Conservation (phyloP, 2,888 invertebrate genomes). For the Tetragonisca angustula region DNA sequence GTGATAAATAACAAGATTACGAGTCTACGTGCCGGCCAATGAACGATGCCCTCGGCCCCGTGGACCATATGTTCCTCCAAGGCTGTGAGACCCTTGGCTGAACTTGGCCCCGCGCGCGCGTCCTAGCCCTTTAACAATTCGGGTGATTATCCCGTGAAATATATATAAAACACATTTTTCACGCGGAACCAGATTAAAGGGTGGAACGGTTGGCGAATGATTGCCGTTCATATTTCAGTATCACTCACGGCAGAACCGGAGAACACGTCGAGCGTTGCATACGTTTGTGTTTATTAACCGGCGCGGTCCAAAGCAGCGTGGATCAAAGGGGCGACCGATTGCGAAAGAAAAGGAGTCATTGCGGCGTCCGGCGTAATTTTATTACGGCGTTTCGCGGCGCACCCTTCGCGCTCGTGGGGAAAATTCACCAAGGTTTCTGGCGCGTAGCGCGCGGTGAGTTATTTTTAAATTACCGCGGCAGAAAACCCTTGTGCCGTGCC, state of each 20-base stretch:
- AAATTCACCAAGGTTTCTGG: background rate
- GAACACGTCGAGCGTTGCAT: slow-evolving; percentile 15
- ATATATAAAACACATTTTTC: slow-evolving; percentile 56
- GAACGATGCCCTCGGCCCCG: slow-evolving; percentile 73
- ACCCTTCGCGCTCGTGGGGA: background rate
- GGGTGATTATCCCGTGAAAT: slow-evolving; percentile 60
- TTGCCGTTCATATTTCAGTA: slow-evolving; percentile 56
- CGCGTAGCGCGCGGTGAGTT: background rate
- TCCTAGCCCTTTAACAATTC: slow-evolving; percentile 47
- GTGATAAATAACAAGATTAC: slow-evolving; percentile 83
- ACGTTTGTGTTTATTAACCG: slow-evolving; percentile 43
- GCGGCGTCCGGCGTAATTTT: slow-evolving; percentile 22
- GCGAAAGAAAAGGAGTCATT: slow-evolving; percentile 31
- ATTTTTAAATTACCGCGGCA: background rate
- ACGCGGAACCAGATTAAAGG: slow-evolving; percentile 50
- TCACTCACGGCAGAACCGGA: slow-evolving; percentile 19
- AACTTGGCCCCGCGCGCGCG: slow-evolving; percentile 44
- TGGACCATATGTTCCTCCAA: slow-evolving; percentile 82
- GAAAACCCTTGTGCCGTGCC: background rate
- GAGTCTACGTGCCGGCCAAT: slow-evolving; percentile 77
- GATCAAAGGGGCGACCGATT: background rate
- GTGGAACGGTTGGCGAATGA: slow-evolving; percentile 44
- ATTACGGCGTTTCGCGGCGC: slow-evolving; percentile 18
- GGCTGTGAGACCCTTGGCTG: slow-evolving; percentile 74
- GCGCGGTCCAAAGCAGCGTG: background rate